Evolutionary conservation across 2,888 invertebrate species (phyloP).

Genomic region (Anodontia alba): DNA sequence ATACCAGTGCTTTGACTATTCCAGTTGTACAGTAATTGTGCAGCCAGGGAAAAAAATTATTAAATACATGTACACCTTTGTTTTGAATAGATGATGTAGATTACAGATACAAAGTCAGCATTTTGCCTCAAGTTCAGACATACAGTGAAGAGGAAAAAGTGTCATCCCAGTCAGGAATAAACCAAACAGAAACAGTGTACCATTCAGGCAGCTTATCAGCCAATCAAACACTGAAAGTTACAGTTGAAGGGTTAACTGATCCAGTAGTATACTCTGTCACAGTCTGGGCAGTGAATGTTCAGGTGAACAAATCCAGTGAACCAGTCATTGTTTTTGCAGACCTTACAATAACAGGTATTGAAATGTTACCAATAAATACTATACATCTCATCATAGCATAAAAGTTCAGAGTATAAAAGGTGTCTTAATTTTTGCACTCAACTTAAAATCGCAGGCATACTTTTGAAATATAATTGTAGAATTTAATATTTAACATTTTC

Average conservation of each 20-base stretch:
- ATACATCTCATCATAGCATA: too few species aligned
- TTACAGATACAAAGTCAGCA: slow-evolving; percentile 11
- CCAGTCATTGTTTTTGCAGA: slow-evolving; percentile 31
- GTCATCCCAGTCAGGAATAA: background rate
- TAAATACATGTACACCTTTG: too few species aligned
- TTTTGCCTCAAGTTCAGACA: background rate
- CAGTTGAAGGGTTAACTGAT: slow-evolving; percentile 31
- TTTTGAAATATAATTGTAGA: too few species aligned
- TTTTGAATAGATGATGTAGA: slow-evolving; percentile 18
- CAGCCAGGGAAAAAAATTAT: too few species aligned
- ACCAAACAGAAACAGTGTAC: background rate
- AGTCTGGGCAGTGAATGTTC: slow-evolving; percentile 36
- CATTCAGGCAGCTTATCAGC: slow-evolving; percentile 11
- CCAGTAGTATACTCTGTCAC: slow-evolving; percentile 23
- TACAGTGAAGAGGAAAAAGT: background rate
- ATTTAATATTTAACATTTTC: too few species aligned
- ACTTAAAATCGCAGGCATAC: too few species aligned
- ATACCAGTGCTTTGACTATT: too few species aligned
- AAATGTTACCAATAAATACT: too few species aligned
- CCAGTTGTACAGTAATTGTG: too few species aligned
- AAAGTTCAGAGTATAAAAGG: too few species aligned
- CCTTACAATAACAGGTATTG: slow-evolving; percentile 8
- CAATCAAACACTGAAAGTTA: slow-evolving; percentile 36
- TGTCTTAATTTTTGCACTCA: too few species aligned
- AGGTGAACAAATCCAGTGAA: slow-evolving; percentile 38